phyloP scores from a whole-genome alignment of 2,113 vertebrate species.

The Takifugu bimaculatus region DNA sequence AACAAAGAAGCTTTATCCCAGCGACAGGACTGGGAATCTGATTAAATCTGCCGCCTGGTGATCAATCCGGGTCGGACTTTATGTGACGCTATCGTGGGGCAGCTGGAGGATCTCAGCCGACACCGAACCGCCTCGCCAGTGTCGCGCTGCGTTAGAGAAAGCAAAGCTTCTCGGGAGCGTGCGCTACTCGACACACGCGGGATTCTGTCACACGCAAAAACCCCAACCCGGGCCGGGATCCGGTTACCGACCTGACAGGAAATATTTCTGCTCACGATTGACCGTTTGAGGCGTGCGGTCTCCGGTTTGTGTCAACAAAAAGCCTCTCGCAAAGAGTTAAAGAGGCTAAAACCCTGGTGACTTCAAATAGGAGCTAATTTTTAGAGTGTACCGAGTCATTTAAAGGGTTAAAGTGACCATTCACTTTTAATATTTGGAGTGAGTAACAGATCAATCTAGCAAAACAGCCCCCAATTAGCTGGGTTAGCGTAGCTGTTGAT shows the following conservation, averaged over 20 bases:
- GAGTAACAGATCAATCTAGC: too few relatives aligned
- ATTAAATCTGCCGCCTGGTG: conserved; percentile 78
- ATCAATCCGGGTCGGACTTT: conserved; percentile 74
- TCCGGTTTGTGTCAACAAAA: not conserved
- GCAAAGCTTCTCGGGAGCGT: not conserved
- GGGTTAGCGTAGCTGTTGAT: too few relatives aligned
- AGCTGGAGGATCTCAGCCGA: conserved; percentile 26
- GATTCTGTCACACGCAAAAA: conserved; percentile 10
- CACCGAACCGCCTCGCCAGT: conserved; percentile 42
- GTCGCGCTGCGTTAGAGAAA: conserved; percentile 5
- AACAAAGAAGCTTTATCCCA: conserved; percentile 68
- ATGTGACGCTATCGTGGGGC: conserved; percentile 70
- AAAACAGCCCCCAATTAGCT: too few relatives aligned
- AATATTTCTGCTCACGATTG: conserved; percentile 37
- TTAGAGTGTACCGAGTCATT: too few relatives aligned
- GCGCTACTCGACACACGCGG: conserved; percentile 19
- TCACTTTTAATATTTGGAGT: too few relatives aligned
- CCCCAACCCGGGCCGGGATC: conserved; percentile 40
- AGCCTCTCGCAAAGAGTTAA: too few relatives aligned
- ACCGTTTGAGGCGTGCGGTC: conserved; percentile 13
- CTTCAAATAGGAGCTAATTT: too few relatives aligned
- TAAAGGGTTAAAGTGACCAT: too few relatives aligned
- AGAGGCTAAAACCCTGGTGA: too few relatives aligned
- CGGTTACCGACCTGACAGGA: conserved; percentile 61
- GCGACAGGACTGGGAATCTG: conserved; percentile 76